Evolutionary conservation across 1,140 invertebrate genomes (phyloP), one percentile per base, ranked within the genome.

Genomic region (Galendromus occidentalis): DNA sequence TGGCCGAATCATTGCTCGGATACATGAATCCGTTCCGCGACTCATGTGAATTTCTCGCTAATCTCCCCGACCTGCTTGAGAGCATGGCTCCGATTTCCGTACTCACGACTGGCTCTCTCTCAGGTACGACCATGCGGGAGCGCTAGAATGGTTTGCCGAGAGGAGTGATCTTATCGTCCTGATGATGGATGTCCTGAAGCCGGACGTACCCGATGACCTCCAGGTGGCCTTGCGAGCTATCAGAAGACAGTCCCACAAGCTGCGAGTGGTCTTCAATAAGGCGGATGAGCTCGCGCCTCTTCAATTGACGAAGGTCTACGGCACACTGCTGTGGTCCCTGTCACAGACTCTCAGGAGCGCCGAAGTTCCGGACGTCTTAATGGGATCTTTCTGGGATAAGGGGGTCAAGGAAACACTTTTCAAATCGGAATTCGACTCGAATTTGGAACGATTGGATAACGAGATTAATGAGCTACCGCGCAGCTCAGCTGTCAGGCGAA

Each of bases 131-230:
- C 33, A 59, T 22, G 51, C 33, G 25, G 51, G 51, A 14, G 51
- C 51, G 33, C 25, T 59, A 12, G 51, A 59, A 25, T 59, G 51
- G 51, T 59, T 59, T 22, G 51, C 25, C 14, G 51, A 59, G 33
- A 59, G 25, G 51, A 59, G 51, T 22, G 51, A 59, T 33, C 51
- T 29, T 17, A 59, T 59, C 22, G 51, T 59, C 14, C n/a, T 59
- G 4, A 59, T 59, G 51, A 59, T 59, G 17, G 51, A 59, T 22
- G 51, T 33, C 25, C 51, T 59, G 4, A 59, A 59, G 20, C 51
- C 51, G 14, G 51, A 59, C 17, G 25, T 59, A 14, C 33, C 51
- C 25, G 51, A 59, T 9, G 51, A 59, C 14, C 51, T 59, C 51
- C 25, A 22, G 9, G 14, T 14, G 14, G 20, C 33, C 6, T 25